A percentile compares a stretch with the other conserved stretches of the same genome.
phyloP scores from a whole-genome alignment of 1,140 invertebrate genomes.

The Polypedilum pembai region DNA sequence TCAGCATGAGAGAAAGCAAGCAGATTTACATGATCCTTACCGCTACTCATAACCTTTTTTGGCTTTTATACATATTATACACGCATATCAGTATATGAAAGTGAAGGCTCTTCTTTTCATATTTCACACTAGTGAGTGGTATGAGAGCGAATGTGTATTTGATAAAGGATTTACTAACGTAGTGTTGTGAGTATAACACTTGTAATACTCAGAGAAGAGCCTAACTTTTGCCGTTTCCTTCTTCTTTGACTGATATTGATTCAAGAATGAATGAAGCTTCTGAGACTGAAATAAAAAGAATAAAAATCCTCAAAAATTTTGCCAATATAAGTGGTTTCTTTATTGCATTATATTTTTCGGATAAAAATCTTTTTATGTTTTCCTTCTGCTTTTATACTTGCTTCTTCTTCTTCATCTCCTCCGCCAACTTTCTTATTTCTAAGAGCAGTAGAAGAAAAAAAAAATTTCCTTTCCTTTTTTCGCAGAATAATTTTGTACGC shows the following conservation, averaged over 20 bases:
- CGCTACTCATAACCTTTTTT: background rate
- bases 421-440: background rate
- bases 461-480: background rate
- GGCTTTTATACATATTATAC: background rate
- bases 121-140: no score
- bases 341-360: conserved; percentile 19
- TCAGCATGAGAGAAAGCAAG: background rate
- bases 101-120: no score
- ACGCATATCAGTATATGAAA: no score
- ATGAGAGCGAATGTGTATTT: background rate
- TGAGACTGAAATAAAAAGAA: background rate
- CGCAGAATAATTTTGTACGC: background rate
- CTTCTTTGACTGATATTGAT: conserved; percentile 5
- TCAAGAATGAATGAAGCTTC: background rate
- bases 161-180: background rate
- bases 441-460: background rate
- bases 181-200: background rate
- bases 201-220: background rate
- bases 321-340: conserved; percentile 23
- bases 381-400: background rate
- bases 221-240: conserved; percentile 8
- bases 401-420: background rate
- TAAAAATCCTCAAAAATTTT: background rate
- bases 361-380: conserved; percentile 24
- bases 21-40: background rate